Base-by-base conservation (phyloP, 2,888 invertebrate genomes). In the Dynastes maya region DNA sequence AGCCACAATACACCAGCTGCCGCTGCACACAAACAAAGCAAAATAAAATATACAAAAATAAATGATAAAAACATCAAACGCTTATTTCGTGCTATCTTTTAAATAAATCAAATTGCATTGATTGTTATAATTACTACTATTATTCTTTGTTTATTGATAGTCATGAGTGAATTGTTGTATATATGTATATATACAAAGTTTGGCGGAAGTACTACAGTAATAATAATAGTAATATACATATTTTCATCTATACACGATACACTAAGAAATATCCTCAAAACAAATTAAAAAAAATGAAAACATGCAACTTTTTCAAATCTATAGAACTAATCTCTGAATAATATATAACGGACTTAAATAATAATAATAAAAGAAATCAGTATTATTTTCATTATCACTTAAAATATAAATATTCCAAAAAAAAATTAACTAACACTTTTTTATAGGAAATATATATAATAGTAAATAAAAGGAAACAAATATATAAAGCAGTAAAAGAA, bases 161-260 rank as follows among this genome's bases (percentile, higher is more conserved):
- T 53, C 71, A 9, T 58, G 71, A 40, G 55, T 71, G 71, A 32
- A 8, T 32, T 32, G 16, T 71, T 71, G 71, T 32, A 71, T 55
- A 55, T 71, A 58, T 58, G 55, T 71, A 70, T 70, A 70, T 51
- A 71, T 71, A 55, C 71, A 71, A 71, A 55, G 71, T 71, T 55
- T 32, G 76, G 65, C 76, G 63, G 65, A 65, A 63, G 63, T 58
- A 61, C 53, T n/a, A 58, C n/a, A 45, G 22, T 71, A 29, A 29
- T 61, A 29, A 29, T 61, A 55, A 45, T 45, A 45, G 45, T 55
- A 16, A n/a, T 55, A 22, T 61, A 0, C 61, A 61, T 29, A 61
- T 61, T 27, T 61, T 61, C 29, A 22, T 61, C 16, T 61, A 61
- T 22, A 32, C 53, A 58, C 22, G 1, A 16, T 32, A 32, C 32